Conservation (phyloP, 2,113 vertebrate genomes). For the Salvelinus alpinus region DNA sequence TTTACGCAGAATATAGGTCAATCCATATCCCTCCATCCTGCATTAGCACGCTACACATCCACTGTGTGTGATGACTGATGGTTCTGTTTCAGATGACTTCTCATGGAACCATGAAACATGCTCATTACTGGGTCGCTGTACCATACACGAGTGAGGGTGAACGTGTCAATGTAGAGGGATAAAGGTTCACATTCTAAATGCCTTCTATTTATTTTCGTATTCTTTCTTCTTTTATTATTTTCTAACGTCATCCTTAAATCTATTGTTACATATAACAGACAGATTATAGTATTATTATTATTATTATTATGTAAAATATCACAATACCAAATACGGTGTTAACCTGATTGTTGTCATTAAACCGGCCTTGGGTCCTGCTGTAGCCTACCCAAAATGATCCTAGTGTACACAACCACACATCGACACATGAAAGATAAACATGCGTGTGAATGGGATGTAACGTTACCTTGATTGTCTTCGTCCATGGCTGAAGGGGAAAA, state of each 20-base stretch:
- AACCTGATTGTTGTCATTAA: neutral
- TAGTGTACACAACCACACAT: neutral
- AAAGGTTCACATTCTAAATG: too few species aligned
- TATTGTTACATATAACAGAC: neutral
- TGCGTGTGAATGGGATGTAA: constrained; percentile 28
- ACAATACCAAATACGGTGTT: neutral
- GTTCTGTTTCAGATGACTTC: neutral
- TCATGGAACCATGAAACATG: constrained; percentile 4
- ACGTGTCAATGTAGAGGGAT: neutral
- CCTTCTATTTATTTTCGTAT: neutral
- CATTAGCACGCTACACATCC: neutral
- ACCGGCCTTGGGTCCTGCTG: neutral
- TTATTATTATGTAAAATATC: neutral
- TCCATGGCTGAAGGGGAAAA: constrained; percentile 61
- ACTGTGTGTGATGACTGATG: neutral
- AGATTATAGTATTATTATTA: neutral
- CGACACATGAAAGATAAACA: neutral
- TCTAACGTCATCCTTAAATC: too few species aligned
- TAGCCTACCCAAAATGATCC: neutral
- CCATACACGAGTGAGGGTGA: neutral
- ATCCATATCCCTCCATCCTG: constrained; percentile 14
- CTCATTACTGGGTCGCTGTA: neutral
- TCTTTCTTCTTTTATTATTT: too few species aligned
- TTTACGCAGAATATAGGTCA: constrained; percentile 32
- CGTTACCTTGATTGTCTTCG: constrained; percentile 73